Evolutionary conservation across 2,797 vertebrate genomes (phyloP).

Genomic region (Clamator glandarius): DNA sequence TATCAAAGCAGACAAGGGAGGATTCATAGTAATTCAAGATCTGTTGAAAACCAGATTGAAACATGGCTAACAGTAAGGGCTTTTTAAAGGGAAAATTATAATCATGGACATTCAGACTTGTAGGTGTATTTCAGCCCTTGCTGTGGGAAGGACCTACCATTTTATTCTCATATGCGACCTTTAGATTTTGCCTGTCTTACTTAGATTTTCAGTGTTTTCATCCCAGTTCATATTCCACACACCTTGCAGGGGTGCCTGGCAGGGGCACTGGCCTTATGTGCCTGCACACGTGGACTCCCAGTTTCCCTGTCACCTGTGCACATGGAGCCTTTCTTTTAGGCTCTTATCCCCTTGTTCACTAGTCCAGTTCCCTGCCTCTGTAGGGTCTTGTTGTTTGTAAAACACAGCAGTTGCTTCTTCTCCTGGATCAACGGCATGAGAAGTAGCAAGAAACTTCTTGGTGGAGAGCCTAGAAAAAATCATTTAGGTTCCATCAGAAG

Average conservation of each 20-base stretch:
- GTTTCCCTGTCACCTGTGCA: neutral
- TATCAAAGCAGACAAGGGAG: neutral
- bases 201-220: neutral
- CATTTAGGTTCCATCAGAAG: neutral
- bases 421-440: neutral
- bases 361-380: neutral
- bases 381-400: neutral
- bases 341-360: neutral
- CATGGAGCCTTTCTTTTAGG: neutral
- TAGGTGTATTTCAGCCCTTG: neutral
- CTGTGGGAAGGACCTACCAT: neutral
- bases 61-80: neutral
- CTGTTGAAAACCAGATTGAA: constrained; percentile 25
- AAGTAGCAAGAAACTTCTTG: neutral
- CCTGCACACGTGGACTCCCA: rapidly evolving
- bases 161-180: neutral
- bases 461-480: neutral
- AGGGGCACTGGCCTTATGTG: neutral
- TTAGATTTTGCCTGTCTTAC: neutral
- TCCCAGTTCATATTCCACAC: neutral
- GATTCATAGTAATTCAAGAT: constrained; percentile 26
- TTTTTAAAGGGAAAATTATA: constrained; percentile 2
- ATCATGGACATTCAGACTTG: neutral
- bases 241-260: neutral
- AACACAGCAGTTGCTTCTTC: neutral